Evolutionary conservation across 2,113 vertebrate genomes (phyloP), one percentile per base, ranked within the genome.

Genomic region (Bostrychus sinensis): DNA sequence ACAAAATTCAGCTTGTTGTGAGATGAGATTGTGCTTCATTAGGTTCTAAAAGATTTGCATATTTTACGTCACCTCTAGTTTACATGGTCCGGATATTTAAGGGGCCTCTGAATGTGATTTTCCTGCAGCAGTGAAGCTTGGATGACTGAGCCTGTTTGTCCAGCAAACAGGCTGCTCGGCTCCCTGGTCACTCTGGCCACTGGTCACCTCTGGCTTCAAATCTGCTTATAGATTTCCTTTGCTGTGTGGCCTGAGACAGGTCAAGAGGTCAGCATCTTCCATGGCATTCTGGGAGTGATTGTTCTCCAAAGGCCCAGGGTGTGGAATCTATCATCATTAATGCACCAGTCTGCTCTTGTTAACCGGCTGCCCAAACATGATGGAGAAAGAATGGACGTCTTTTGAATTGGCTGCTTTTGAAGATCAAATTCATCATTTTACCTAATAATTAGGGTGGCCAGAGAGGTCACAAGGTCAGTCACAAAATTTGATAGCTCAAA

Each of bases 291-390:
- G 94, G 93, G 94, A 95, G 92, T 93, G 94, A 96, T 95, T 93
- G 93, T 95, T 91, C 92, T 93, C 86, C 89, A 90, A 81, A 94
- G 93, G 93, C 89, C 88, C 86, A 80, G 87, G 75, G 77, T 88
- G 91, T 91, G 92, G 94, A 95, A 98, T 98, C 94, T 93, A 96
- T 98, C 95, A 98, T 95, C 95, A 95, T 97, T 95, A 96, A 96
- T 94, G 94, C 93, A 89, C 92, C 92, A 84, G 91, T 90, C 90
- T 70, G 70, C 89, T 92, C 89, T 91, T 94, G 92, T 94, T 94
- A 93, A 91, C 87, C 69, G 88, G 89, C 91, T 88, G 89, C 89
- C 89, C 91, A 94, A 94, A 92, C 91, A 94, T 92, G 92, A 92
- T 84, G 89, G 91, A 90, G 83, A 92, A 92, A 91, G 92, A 92